phyloP scores from a whole-genome alignment of 92 coral and sea anemone genomes.

The Zoanthus gigantus region DNA sequence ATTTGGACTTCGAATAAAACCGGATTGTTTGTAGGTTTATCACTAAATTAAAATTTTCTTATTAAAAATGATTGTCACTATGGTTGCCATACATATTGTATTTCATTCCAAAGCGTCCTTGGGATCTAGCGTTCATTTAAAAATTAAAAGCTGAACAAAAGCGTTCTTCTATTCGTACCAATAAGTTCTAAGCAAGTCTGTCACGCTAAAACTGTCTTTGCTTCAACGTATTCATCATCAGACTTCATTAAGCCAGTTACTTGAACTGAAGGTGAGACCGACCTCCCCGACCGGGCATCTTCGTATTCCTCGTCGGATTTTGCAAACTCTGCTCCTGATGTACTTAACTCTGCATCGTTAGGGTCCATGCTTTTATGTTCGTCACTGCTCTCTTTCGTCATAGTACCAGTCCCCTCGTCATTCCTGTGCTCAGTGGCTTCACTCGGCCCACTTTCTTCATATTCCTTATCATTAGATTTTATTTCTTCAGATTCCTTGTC shows the following conservation, averaged over 20 bases:
- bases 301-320: slow-evolving; percentile 43
- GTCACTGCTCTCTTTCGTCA: background rate
- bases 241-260: background rate
- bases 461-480: background rate
- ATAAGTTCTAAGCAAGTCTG: background rate
- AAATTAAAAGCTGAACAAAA: too few species aligned
- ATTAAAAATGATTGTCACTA: too few species aligned
- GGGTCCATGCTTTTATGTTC: slow-evolving; percentile 41
- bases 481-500: too few species aligned
- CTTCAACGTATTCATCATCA: background rate
- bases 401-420: slow-evolving; percentile 17
- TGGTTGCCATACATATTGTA: too few species aligned
- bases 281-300: slow-evolving; percentile 25
- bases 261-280: background rate
- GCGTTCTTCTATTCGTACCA: too few species aligned
- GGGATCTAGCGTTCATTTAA: too few species aligned
- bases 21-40: too few species aligned
- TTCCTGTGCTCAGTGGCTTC: slow-evolving; percentile 6
- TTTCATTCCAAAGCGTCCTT: too few species aligned
- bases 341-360: background rate
- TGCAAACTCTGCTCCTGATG: background rate
- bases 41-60: too few species aligned
- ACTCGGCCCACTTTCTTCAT: slow-evolving; percentile 22
- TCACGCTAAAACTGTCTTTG: background rate
- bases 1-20: too few species aligned